Evolutionary conservation across 2,888 invertebrate genomes (phyloP).

Genomic region (Tolmerus cingulatus): DNA sequence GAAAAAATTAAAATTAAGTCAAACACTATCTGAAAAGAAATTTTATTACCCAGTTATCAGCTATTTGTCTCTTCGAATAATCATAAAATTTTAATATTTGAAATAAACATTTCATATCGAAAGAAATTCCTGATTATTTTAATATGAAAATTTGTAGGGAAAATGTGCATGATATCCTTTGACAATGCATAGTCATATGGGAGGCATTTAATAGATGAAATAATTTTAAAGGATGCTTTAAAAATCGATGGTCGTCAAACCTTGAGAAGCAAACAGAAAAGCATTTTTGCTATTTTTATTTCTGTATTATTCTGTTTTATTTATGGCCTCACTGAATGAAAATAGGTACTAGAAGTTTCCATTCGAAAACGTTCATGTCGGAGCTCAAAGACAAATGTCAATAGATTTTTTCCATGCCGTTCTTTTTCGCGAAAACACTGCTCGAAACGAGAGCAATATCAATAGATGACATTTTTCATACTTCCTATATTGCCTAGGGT

Average conservation of each 20-base stretch:
- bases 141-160: too few relatives aligned
- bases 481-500: not conserved
- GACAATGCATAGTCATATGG: slow-evolving; percentile 86
- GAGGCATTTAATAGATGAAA: slow-evolving; percentile 86
- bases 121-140: too few relatives aligned
- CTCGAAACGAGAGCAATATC: not conserved
- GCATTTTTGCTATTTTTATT: not conserved
- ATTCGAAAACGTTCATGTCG: not conserved
- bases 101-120: too few relatives aligned
- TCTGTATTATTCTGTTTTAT: not conserved
- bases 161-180: slow-evolving; percentile 63
- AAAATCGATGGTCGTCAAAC: not conserved
- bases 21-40: not conserved
- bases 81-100: too few relatives aligned
- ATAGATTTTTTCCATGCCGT: not conserved
- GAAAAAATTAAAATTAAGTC: not conserved
- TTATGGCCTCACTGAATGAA: not conserved
- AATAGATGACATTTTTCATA: not conserved
- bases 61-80: too few relatives aligned
- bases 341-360: not conserved
- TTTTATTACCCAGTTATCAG: not conserved
- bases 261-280: not conserved
- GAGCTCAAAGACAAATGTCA: not conserved
- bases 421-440: not conserved
- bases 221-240: slow-evolving; percentile 72